These are phyloP conservation scores for Drosophila tristis DNA, from an alignment of 1,140 invertebrate genomes.

Conservation along the genomic window DNA sequence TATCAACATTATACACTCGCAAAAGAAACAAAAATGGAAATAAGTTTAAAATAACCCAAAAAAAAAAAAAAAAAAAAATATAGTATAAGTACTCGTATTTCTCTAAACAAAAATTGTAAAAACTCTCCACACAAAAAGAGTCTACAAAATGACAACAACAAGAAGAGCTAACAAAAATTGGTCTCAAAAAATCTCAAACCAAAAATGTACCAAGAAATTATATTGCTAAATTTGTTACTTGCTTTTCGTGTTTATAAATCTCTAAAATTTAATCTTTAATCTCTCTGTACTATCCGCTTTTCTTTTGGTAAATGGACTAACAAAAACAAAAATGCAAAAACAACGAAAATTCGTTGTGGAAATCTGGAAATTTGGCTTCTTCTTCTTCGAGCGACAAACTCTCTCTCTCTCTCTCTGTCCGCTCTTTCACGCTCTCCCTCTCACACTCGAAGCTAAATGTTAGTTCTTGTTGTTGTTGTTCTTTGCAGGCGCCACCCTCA, in stretches of 20 bases:
- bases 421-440: constrained; percentile 9
- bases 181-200: constrained; percentile 19
- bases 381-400: constrained; percentile 24
- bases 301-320: constrained; percentile 73
- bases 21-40: not conserved
- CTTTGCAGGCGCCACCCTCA: constrained; percentile 83
- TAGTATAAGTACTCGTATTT: too few relatives aligned
- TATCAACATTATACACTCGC: not conserved
- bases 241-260: constrained; percentile 38
- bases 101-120: too few relatives aligned
- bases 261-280: constrained; percentile 28
- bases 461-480: constrained; percentile 84
- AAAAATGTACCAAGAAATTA: constrained; percentile 17
- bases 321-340: not conserved
- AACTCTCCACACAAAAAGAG: constrained; percentile 53
- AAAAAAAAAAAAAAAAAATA: constrained; percentile 5
- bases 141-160: constrained; percentile 80
- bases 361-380: constrained; percentile 39
- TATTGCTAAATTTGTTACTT: constrained; percentile 21
- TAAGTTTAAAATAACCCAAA: constrained; percentile 3
- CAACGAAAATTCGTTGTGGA: not conserved
- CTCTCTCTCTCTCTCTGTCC: constrained; percentile 4
- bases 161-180: constrained; percentile 79
- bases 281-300: constrained; percentile 32
- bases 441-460: constrained; percentile 76